These are phyloP conservation scores for Lasioglossum malachurum DNA, from an alignment of 2,888 invertebrate species.

Conservation along the genomic window DNA sequence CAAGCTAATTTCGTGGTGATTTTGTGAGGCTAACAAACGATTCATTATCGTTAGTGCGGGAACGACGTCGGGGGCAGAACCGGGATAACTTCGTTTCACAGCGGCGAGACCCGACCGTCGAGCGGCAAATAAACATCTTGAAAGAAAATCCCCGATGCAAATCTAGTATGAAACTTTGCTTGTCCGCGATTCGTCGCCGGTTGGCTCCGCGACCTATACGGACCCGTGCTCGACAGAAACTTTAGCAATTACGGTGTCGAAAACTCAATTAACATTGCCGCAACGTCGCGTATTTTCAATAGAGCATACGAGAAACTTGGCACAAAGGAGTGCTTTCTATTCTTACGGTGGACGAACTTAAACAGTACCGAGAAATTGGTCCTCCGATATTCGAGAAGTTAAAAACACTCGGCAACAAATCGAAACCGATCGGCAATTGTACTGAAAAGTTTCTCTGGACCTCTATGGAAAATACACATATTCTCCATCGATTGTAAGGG, in stretches of 20 bases:
- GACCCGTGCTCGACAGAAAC: constrained; percentile 42
- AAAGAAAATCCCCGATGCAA: constrained; percentile 28
- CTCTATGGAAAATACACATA: no score
- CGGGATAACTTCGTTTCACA: neutral
- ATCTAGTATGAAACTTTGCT: constrained; percentile 60
- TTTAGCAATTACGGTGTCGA: constrained; percentile 58
- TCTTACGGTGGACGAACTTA: constrained; percentile 3
- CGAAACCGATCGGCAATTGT: neutral
- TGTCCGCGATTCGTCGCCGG: constrained; percentile 54
- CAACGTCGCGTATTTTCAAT: constrained; percentile 35
- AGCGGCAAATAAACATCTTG: neutral
- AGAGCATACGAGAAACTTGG: constrained; percentile 17
- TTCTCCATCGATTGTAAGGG: no score
- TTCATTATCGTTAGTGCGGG: constrained; percentile 1
- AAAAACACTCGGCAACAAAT: neutral
- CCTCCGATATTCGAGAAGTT: neutral
- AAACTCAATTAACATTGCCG: constrained; percentile 48
- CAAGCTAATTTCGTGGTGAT: constrained; percentile 21
- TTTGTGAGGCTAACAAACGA: constrained; percentile 53
- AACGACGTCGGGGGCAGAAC: neutral
- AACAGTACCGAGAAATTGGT: neutral
- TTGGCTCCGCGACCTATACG: constrained; percentile 40
- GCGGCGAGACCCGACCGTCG: neutral
- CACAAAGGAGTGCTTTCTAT: constrained; percentile 3
- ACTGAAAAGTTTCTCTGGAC: neutral